Evolutionary conservation across 2,113 vertebrate genomes (phyloP), one percentile per base, ranked within the genome.

Genomic region (Pteropus alecto): DNA sequence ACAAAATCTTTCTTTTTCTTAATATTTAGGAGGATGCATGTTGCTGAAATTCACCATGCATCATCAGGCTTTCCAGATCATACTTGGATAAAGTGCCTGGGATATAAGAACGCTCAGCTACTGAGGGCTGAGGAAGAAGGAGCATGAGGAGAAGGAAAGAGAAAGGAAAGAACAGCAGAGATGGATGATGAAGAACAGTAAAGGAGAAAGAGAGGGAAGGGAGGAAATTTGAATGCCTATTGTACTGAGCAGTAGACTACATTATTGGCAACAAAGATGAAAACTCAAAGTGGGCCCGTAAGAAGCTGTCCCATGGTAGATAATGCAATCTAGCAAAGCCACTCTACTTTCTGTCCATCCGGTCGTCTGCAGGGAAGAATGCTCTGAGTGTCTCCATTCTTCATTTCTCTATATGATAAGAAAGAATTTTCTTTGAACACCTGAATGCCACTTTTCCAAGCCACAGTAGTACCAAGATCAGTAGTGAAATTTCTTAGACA

Each of bases 381-480:
- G 3, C 5, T 24, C 35, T 2, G 10, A 2, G 8, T 0, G 9
- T 2, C 77, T 63, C n/a, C 1, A 0, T 51, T 68, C 38, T 63
- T 58, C 2, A 2, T 35, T 87, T 58, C 15, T 71, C 19, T 5
- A n/a, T 38, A 51, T 14, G 7, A 46, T 7, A n/a, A 83, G 41
- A 73, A 46, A 54, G 41, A 3, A 30, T 76, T 90, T 79, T 68
- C 46, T 88, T 24, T 6, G 35, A 67, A 43, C 8, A 77, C 43
- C n/a, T 2, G 14, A 68, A 51, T 3, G 43, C 21, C 18, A 21
- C 70, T 38, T 71, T 14, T 65, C 24, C 21, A 77, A 70, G 22
- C 28, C 65, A 65, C 54, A 43, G 10, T 8, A 3, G 2, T 7
- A 60, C 41, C 68, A 38, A 61, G 35, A 43, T 41, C 33, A 22